These are phyloP conservation scores for Papilio protenor DNA, from an alignment of 2,888 invertebrate genomes.

Conservation along the genomic window DNA sequence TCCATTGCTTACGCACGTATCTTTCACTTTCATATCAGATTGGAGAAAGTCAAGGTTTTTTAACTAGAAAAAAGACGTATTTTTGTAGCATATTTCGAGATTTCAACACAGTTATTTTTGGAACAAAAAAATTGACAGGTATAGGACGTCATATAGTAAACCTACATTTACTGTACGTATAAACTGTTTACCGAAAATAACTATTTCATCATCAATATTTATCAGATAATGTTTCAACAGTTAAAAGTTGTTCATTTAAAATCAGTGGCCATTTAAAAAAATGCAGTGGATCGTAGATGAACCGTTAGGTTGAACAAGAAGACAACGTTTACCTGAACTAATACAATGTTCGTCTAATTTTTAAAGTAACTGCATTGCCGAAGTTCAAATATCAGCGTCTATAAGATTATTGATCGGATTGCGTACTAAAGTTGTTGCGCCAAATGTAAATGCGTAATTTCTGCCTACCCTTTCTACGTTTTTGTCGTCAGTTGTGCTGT, in stretches of 20 bases:
- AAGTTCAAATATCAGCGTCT: background rate
- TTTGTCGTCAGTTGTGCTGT: background rate
- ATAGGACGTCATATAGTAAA: background rate
- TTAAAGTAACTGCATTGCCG: background rate
- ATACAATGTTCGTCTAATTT: background rate
- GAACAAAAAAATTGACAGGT: background rate
- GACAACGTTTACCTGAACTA: background rate
- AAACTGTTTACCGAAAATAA: background rate
- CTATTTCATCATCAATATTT: background rate
- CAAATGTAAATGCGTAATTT: background rate
- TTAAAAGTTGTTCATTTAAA: background rate
- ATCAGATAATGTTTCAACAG: background rate
- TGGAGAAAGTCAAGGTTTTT: constrained; percentile 42
- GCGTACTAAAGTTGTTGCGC: background rate
- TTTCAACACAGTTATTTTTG: background rate
- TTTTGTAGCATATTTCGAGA: background rate
- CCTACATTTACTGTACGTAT: background rate
- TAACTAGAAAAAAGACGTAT: background rate
- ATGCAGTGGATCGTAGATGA: background rate
- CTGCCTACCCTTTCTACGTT: background rate
- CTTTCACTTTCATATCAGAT: constrained; percentile 39
- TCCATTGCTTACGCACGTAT: constrained; percentile 27
- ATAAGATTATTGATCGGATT: background rate
- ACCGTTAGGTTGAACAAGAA: background rate
- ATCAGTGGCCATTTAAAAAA: background rate